These are phyloP conservation scores for Hippocampus barbouri DNA, from an alignment of 2,113 vertebrate genomes.

Conservation along the genomic window DNA sequence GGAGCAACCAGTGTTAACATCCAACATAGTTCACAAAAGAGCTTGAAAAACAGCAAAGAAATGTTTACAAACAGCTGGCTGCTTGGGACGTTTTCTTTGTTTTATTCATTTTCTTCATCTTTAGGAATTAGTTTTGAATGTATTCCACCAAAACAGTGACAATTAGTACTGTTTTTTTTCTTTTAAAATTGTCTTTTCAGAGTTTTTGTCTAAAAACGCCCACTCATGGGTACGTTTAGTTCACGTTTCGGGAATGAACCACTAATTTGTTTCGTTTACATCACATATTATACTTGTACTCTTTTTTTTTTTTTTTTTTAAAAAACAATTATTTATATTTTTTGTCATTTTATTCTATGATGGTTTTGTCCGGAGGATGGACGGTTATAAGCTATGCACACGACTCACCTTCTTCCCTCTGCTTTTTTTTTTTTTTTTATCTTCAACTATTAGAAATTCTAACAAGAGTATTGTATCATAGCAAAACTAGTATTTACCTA, in stretches of 20 bases:
- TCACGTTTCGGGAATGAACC: conserved; percentile 53
- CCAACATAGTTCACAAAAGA: not conserved
- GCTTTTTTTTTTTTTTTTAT: conserved; percentile 19
- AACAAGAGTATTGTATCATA: conserved; percentile 49
- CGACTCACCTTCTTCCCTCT: conserved; percentile 35
- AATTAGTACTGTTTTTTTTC: not conserved
- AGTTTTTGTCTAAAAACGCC: conserved; percentile 7
- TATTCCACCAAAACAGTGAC: not conserved
- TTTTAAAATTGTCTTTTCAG: conserved; percentile 8
- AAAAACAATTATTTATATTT: conserved; percentile 49
- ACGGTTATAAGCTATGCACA: conserved; percentile 66
- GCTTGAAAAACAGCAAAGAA: not conserved
- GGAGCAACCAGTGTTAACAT: conserved; percentile 32
- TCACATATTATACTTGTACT: conserved; percentile 24
- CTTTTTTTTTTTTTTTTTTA: not conserved
- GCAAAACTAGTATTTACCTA: conserved; percentile 38
- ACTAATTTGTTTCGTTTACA: conserved; percentile 46
- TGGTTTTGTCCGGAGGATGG: conserved; percentile 38
- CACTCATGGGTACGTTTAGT: not conserved
- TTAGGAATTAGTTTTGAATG: not conserved
- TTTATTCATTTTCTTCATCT: not conserved
- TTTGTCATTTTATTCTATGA: conserved; percentile 4
- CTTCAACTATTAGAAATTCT: conserved; percentile 26
- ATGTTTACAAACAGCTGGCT: conserved; percentile 50
- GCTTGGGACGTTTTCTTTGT: conserved; percentile 23